Evolutionary conservation across 2,888 invertebrate species (phyloP).

Genomic region (Tipula confusa): DNA sequence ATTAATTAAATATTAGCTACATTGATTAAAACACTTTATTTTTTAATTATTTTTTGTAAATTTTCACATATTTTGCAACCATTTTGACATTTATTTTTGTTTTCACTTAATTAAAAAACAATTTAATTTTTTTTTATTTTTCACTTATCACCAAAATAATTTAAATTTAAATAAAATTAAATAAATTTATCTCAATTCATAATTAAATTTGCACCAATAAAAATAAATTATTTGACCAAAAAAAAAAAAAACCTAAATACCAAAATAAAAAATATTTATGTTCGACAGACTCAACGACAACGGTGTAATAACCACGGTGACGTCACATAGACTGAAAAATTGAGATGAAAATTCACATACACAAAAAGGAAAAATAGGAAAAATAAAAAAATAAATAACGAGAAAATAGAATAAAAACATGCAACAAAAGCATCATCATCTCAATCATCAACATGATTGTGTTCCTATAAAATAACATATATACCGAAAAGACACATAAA

Average conservation of each 20-base stretch:
- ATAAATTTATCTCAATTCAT: not conserved
- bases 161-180: not conserved
- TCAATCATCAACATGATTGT: not conserved
- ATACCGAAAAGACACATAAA: too few relatives aligned
- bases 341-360: not conserved
- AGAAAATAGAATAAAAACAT: slow-evolving; percentile 21
- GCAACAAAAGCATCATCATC: slow-evolving; percentile 1
- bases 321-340: slow-evolving; percentile 7
- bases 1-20: too few relatives aligned
- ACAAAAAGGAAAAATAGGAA: not conserved
- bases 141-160: not conserved
- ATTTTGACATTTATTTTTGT: not conserved
- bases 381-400: not conserved
- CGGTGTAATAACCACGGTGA: not conserved
- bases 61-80: not conserved
- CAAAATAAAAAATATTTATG: not conserved
- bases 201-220: not conserved
- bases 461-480: slow-evolving; percentile 6
- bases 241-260: too few relatives aligned
- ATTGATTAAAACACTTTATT: not conserved
- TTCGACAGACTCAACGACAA: not conserved
- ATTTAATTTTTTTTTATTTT: not conserved
- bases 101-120: not conserved
- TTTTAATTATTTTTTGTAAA: not conserved
- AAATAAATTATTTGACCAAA: too few relatives aligned